Evolutionary conservation across 2,113 vertebrate genomes (phyloP).

Genomic region (Pseudorectes ferrugineus): DNA sequence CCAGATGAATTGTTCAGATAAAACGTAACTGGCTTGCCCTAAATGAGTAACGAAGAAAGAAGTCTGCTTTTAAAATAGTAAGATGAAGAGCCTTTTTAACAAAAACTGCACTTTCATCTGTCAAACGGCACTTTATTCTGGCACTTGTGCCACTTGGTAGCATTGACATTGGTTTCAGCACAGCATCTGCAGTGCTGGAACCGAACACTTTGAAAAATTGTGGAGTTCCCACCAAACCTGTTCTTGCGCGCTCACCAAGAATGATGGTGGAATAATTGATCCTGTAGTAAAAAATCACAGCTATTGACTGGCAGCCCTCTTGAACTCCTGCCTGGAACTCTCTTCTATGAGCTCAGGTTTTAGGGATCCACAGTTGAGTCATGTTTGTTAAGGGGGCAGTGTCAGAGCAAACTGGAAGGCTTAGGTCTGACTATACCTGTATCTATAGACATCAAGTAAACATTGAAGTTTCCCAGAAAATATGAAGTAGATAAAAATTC

Average conservation of each 20-base stretch:
- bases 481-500: neutral
- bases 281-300: neutral
- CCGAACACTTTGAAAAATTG: neutral
- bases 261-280: neutral
- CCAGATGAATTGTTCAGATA: slow-evolving; percentile 34
- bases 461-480: neutral
- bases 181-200: neutral
- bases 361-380: neutral
- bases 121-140: neutral
- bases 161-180: neutral
- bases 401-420: neutral
- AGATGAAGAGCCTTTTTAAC: slow-evolving; percentile 25
- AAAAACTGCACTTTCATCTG: neutral
- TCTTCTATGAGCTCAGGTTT: neutral
- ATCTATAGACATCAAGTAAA: neutral
- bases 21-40: neutral
- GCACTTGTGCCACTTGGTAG: neutral
- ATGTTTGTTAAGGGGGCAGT: neutral
- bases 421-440: neutral
- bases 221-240: neutral
- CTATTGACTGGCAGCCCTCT: neutral
- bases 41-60: slow-evolving; percentile 14
- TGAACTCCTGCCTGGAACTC: slow-evolving; percentile 6
- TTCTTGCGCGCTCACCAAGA: neutral
- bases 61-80: neutral